phyloP scores from a whole-genome alignment of 2,888 invertebrate species.

The Lithophane semibrunnea region DNA sequence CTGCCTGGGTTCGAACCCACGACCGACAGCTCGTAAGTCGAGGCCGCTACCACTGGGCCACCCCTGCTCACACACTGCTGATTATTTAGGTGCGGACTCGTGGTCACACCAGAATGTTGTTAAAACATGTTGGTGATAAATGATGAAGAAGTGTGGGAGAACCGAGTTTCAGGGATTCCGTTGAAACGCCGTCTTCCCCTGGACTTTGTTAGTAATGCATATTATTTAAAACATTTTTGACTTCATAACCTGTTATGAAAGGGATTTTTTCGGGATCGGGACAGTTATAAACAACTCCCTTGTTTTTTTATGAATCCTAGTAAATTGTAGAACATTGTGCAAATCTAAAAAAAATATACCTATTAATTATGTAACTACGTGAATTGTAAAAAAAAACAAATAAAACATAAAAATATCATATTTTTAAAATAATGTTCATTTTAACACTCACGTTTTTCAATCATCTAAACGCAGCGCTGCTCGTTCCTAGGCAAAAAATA shows the following conservation, averaged over 20 bases:
- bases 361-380: background rate
- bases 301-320: background rate
- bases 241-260: background rate
- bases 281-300: background rate
- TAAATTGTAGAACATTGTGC: background rate
- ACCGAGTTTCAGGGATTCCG: background rate
- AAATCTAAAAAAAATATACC: background rate
- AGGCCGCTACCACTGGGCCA: background rate
- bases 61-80: background rate
- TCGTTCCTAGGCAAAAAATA: background rate
- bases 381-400: background rate
- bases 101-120: no score
- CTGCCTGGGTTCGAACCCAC: background rate
- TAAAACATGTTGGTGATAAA: background rate
- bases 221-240: background rate
- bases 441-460: background rate
- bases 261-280: background rate
- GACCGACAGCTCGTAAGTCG: background rate
- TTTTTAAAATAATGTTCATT: background rate
- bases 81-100: no score
- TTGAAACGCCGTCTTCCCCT: background rate
- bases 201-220: background rate
- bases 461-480: background rate
- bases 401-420: background rate
- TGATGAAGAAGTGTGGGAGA: background rate